A percentile compares a stretch with the other conserved stretches of the same genome.
Conservation (phyloP, 2,113 vertebrate genomes). For the Alectura lathami region DNA sequence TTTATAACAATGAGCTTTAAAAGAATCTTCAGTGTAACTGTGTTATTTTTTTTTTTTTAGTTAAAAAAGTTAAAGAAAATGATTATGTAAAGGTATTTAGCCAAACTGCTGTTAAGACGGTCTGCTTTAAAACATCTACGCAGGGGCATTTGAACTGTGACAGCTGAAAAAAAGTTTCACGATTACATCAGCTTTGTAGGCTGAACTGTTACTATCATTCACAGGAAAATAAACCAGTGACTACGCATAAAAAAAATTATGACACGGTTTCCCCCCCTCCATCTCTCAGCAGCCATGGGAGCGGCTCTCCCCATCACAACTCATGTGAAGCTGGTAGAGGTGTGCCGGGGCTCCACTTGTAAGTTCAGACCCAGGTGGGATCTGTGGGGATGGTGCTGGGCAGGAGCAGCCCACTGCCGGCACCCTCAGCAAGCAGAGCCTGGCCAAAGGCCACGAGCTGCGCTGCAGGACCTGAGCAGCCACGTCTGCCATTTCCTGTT, state of each 20-base stretch:
- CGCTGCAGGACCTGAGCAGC: not conserved
- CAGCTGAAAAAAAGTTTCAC: conserved; percentile 16
- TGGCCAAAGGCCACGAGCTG: not conserved
- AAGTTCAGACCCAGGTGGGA: not conserved
- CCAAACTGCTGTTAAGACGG: not conserved
- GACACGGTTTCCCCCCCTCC: not conserved
- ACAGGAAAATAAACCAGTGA: conserved; percentile 36
- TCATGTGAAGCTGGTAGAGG: not conserved
- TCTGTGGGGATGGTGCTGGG: not conserved
- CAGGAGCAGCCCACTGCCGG: not conserved
- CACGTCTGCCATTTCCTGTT: not conserved
- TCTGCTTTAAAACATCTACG: not conserved
- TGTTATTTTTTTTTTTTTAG: not conserved
- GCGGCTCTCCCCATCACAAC: not conserved
- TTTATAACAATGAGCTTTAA: not conserved
- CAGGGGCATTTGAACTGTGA: not conserved
- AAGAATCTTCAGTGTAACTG: not conserved
- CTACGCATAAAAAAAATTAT: not conserved
- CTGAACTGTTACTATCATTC: conserved; percentile 53
- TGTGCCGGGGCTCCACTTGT: not conserved
- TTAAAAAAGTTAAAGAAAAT: not conserved
- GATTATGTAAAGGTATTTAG: not conserved
- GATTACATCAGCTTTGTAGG: conserved; percentile 44
- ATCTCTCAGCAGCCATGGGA: too few relatives aligned
- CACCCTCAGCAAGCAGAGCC: not conserved